Base-by-base conservation (phyloP, 2,888 invertebrate species). In the Calameuta pallipes region DNA sequence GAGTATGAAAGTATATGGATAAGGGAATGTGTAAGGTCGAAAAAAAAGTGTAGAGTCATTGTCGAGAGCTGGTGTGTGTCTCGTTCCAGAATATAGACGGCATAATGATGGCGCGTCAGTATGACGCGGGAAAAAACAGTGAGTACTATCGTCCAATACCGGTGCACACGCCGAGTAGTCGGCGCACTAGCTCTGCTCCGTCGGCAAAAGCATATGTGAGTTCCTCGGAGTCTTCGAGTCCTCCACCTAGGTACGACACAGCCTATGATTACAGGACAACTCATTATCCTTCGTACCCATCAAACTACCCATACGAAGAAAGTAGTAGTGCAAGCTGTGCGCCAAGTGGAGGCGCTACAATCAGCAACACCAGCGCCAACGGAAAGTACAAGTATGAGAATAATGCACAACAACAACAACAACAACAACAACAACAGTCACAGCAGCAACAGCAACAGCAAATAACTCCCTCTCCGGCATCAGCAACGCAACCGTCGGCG, bases 31-130 rank as follows among this genome's bases (percentile, higher is more conserved):
- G 23, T 56, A 23, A 6, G 41, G 2, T 56, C 1, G 23, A 75
- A 74, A 77, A 81, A 37, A 31, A 78, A 83, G 80, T 84, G 87
- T 88, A 56, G 41, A 89, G 89, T 90, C 86, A 90, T 90, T 91
- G 90, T 88, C 91, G 90, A 89, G 90, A 88, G 89, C 88, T 89
- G 90, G 89, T 71, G 71, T 90, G 90, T 91, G 90, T 91, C 91
- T 91, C 91, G 91, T 91, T 91, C 85, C 91, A 91, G 91, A 91
- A 91, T 86, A 91, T 91, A 89, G 91, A 91, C 89, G 91, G 91
- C 85, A 89, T 91, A 87, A 90, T 91, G 91, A 91, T 91, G 91
- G 90, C 91, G 82, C 91, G 91, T 89, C 91, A 91, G 89, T 89
- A 90, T 90, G 91, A 91, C 83, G 86, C 89, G 87, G 88, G 88